phyloP scores from a whole-genome alignment of 2,888 invertebrate species.

The Tenthredo amoena region DNA sequence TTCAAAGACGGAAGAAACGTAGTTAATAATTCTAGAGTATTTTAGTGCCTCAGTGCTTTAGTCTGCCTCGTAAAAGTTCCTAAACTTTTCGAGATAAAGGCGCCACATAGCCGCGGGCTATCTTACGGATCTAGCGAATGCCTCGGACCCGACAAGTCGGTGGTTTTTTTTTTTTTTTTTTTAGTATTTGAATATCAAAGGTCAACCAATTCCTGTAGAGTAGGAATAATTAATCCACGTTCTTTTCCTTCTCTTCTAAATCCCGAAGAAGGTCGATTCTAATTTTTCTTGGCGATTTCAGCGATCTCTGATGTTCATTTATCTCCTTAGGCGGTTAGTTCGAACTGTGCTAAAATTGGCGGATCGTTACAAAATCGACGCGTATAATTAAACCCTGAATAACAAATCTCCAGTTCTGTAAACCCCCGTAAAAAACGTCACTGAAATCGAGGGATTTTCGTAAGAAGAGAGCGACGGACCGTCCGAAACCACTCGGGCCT shows the following conservation, averaged over 20 bases:
- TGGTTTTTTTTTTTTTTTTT: not conserved
- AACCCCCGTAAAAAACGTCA: not conserved
- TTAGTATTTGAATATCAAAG: not conserved
- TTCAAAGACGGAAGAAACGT: constrained; percentile 42
- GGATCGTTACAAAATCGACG: not conserved
- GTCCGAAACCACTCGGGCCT: constrained; percentile 39
- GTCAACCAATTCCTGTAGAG: not conserved
- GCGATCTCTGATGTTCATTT: too few relatives aligned
- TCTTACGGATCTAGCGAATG: constrained; percentile 60
- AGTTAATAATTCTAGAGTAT: constrained; percentile 66
- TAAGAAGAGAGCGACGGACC: constrained; percentile 12
- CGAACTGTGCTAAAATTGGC: too few relatives aligned
- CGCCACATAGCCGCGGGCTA: constrained; percentile 60
- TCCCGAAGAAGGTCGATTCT: too few relatives aligned
- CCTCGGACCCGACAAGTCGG: not conserved
- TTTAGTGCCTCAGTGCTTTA: constrained; percentile 66
- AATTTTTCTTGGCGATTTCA: too few relatives aligned
- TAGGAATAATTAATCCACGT: not conserved
- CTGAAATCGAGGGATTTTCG: constrained; percentile 29
- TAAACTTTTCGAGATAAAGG: constrained; percentile 70
- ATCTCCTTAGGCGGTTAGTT: too few relatives aligned
- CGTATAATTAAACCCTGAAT: not conserved
- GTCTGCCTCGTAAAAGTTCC: constrained; percentile 66
- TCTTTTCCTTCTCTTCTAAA: not conserved
- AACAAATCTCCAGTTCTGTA: not conserved